Evolutionary conservation across 2,888 invertebrate species (phyloP), one percentile per base, ranked within the genome.

Genomic region (Napeogenes sylphis): DNA sequence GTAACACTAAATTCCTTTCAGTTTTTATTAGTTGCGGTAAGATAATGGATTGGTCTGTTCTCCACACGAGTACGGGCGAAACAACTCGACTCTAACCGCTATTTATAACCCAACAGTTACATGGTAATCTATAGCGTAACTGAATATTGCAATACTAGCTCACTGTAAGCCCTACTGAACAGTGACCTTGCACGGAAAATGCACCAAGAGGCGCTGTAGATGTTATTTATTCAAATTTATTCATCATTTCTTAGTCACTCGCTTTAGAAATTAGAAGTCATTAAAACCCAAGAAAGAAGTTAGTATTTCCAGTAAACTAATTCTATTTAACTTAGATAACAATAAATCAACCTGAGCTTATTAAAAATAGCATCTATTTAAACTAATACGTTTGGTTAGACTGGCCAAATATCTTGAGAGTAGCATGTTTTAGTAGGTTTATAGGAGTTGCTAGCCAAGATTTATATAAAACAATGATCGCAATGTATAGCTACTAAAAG

Each of bases 1-100:
- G 74, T 70, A 75, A 76, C 76, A 75, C 75, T 75, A 82, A 78
- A 85, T 85, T 84, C 83, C 85, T 83, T 87, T 84, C 75, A 81
- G 81, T 82, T 85, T 87, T 89, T 87, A 88, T 87, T 85, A 80
- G 83, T 81, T 82, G 82, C 79, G 78, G 83, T 80, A 81, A 84
- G 85, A 88, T 88, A 89, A 88, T 85, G 84, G 85, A 81, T 76
- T 75, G 80, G 80, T 80, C 85, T 86, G 87, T 84, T 84, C 81
- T 79, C 21, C 21, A 80, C 77, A 73, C 78, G 82, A 81, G 80
- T 79, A 78, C 79, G 79, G 77, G 72, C 79, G 79, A 78, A 80
- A 81, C 83, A 81, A 81, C 80, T 80, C 82, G 78, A 81, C 76
- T 77, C 80, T 79, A 79, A 81, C 73, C 77, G 81, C 87, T 87